phyloP scores from a whole-genome alignment of 2,888 invertebrate genomes.

The Cantharis rufa region DNA sequence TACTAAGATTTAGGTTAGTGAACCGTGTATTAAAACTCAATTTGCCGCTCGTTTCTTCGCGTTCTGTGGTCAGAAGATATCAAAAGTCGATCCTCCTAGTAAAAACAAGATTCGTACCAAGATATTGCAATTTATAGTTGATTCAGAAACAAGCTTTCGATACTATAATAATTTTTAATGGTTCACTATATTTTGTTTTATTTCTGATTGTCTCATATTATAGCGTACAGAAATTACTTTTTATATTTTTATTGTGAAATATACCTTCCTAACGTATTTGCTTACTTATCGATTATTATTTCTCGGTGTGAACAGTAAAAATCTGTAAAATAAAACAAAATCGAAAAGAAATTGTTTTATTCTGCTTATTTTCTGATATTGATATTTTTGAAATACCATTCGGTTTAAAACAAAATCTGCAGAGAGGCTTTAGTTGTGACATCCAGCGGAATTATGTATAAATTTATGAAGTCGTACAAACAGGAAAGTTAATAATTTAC shows the following conservation, averaged over 20 bases:
- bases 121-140: background rate
- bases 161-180: background rate
- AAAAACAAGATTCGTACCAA: background rate
- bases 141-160: background rate
- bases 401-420: too few relatives aligned
- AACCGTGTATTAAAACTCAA: slow-evolving; percentile 12
- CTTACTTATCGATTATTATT: background rate
- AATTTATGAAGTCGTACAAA: background rate
- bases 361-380: too few relatives aligned
- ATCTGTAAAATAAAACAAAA: background rate
- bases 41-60: slow-evolving; percentile 22
- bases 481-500: too few relatives aligned
- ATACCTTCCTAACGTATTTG: background rate
- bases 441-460: background rate
- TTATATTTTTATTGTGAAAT: background rate
- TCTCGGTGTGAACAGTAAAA: background rate
- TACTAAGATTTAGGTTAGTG: slow-evolving; percentile 28
- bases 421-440: background rate
- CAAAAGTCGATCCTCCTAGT: background rate
- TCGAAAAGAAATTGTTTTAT: too few relatives aligned
- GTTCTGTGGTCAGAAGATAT: background rate
- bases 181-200: background rate
- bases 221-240: background rate
- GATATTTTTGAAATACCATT: background rate
- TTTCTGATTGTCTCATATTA: background rate